Percentiles rank a stretch among this genome's conserved stretches.
These are phyloP conservation scores for Trachelus tabidus DNA, from an alignment of 2,888 invertebrate species.

Conservation along the genomic window DNA sequence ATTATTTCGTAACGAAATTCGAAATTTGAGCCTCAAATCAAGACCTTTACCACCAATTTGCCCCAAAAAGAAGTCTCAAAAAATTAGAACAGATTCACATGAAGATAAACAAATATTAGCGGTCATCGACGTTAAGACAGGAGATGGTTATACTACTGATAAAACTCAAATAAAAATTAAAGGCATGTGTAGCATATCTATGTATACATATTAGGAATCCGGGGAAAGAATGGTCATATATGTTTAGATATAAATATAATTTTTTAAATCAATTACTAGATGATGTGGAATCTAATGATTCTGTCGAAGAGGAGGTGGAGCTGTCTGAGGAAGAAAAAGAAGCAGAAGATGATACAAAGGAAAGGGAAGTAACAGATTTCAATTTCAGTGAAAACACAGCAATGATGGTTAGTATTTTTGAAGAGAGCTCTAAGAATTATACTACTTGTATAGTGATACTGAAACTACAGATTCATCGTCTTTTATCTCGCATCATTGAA, in stretches of 20 bases:
- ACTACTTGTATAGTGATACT: neutral
- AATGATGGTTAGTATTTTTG: constrained; percentile 13
- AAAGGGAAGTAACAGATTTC: constrained; percentile 12
- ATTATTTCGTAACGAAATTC: constrained; percentile 44
- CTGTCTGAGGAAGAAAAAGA: constrained; percentile 26
- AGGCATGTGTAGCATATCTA: neutral
- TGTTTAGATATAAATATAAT: neutral
- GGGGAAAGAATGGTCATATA: constrained; percentile 28
- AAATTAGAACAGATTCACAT: neutral
- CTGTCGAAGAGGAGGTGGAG: neutral
- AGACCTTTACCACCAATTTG: constrained; percentile 30
- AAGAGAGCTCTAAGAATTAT: neutral
- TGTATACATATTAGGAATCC: constrained; percentile 4
- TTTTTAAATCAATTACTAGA: neutral
- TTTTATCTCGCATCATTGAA: constrained; percentile 29
- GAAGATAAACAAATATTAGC: constrained; percentile 37
- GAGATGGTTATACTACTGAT: neutral
- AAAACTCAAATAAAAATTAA: neutral
- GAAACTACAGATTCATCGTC: constrained; percentile 25
- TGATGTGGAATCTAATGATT: neutral
- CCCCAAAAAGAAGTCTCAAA: constrained; percentile 14
- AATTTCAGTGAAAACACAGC: constrained; percentile 4
- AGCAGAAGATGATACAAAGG: constrained; percentile 28
- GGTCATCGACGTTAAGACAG: no score
- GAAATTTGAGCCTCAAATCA: constrained; percentile 41